Evolutionary conservation across 1,140 invertebrate genomes (phyloP).

Genomic region (Drosophila takahashii): DNA sequence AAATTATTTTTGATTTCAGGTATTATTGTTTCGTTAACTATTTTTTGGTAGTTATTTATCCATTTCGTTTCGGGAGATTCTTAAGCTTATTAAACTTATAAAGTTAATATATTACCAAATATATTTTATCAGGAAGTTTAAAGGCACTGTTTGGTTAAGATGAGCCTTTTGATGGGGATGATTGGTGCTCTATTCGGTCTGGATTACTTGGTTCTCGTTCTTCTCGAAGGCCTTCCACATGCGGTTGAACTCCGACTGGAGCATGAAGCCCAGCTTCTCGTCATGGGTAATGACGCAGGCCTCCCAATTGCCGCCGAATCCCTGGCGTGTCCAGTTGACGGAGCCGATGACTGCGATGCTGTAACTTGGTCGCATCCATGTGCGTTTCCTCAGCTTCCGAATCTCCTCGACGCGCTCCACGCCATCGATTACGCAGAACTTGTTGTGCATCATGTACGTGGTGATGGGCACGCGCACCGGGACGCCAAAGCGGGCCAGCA

Average conservation of each 20-base stretch:
- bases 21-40: too few species aligned
- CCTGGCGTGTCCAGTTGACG: slow-evolving; percentile 67
- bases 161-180: too few species aligned
- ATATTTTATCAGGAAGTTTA: not conserved
- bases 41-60: too few species aligned
- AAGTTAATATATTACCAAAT: too few species aligned
- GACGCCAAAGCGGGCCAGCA: slow-evolving; percentile 8
- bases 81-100: too few species aligned
- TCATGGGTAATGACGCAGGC: slow-evolving; percentile 59
- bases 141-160: not conserved
- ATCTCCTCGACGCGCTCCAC: slow-evolving; percentile 37
- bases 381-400: not conserved
- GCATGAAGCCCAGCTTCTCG: slow-evolving; percentile 4
- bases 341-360: slow-evolving; percentile 59
- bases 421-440: slow-evolving; percentile 68
- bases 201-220: not conserved
- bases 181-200: not conserved
- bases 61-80: too few species aligned
- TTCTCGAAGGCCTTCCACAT: slow-evolving; percentile 60
- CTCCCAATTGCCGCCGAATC: slow-evolving; percentile 70
- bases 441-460: slow-evolving; percentile 71
- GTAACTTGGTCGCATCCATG: not conserved
- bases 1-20: too few species aligned
- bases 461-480: slow-evolving; percentile 50
- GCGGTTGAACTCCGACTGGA: slow-evolving; percentile 62